These are phyloP conservation scores for Propithecus deckenii DNA, from an alignment of 2,797 vertebrate species.

Conservation along the genomic window DNA sequence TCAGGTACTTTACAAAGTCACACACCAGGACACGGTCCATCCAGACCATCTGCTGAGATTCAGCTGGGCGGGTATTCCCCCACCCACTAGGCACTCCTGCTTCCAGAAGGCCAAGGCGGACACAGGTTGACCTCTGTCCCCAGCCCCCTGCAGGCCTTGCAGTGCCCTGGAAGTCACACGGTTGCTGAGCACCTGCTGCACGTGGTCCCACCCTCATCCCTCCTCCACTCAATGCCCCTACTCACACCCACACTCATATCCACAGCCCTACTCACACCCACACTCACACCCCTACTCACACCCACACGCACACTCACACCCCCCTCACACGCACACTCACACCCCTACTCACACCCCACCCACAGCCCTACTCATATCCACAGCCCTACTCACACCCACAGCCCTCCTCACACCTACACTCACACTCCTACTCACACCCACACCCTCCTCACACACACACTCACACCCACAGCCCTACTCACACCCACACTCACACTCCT, in stretches of 20 bases:
- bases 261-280: too few relatives aligned
- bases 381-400: too few relatives aligned
- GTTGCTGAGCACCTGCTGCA: not conserved
- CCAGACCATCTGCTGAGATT: fast-evolving
- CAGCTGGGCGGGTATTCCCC: fast-evolving
- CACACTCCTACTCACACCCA: too few relatives aligned
- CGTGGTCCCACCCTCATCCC: fast-evolving
- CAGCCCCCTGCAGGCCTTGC: not conserved
- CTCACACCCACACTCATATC: not conserved
- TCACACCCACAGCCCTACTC: fast-evolving
- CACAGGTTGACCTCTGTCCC: too few relatives aligned
- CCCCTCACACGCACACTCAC: not conserved
- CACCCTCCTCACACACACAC: too few relatives aligned
- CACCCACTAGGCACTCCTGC: too few relatives aligned
- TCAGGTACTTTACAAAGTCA: not conserved
- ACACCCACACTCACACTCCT: not conserved
- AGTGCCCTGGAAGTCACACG: not conserved
- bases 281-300: too few relatives aligned
- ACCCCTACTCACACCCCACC: not conserved
- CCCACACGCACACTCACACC: fast-evolving
- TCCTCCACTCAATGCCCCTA: not conserved
- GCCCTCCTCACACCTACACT: too few relatives aligned
- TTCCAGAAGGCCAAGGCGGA: not conserved
- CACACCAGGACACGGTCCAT: fast-evolving
- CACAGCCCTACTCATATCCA: not conserved